Evolutionary conservation across 1,140 invertebrate species (phyloP).

Genomic region (Papilio helenus): DNA sequence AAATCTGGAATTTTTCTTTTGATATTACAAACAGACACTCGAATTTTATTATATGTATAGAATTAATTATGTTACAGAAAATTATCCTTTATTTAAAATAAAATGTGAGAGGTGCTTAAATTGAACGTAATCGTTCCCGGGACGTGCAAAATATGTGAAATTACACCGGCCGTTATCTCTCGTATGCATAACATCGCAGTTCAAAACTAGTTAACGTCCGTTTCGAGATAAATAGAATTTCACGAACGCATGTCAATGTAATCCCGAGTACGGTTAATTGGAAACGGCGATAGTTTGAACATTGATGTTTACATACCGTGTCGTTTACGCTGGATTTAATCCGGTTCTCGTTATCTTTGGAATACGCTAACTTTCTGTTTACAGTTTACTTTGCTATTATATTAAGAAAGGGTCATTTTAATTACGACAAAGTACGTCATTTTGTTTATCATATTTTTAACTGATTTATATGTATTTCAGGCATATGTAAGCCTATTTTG

Average conservation of each 20-base stretch:
- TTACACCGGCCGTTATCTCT: neutral
- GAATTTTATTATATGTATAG: too few species aligned
- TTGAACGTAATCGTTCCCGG: neutral
- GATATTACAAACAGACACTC: too few species aligned
- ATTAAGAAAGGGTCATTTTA: neutral
- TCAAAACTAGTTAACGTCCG: slow-evolving; percentile 9
- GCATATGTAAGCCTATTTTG: too few species aligned
- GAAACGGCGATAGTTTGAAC: slow-evolving; percentile 1
- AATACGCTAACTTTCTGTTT: neutral
- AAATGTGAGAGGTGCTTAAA: neutral
- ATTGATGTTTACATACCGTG: slow-evolving; percentile 10
- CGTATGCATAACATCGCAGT: neutral
- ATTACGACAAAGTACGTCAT: neutral
- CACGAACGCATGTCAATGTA: slow-evolving; percentile 8
- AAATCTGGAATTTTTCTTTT: too few species aligned
- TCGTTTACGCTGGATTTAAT: neutral
- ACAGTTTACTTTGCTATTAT: neutral
- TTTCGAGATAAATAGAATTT: slow-evolving; percentile 18
- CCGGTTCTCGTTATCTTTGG: neutral
- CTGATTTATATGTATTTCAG: too few species aligned
- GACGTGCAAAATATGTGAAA: neutral
- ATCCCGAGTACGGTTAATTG: slow-evolving; percentile 1
- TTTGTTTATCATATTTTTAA: neutral
- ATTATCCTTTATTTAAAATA: neutral
- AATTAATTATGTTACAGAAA: too few species aligned